Evolutionary conservation across 2,797 vertebrate genomes (phyloP).

Genomic region (Poecile montanus): DNA sequence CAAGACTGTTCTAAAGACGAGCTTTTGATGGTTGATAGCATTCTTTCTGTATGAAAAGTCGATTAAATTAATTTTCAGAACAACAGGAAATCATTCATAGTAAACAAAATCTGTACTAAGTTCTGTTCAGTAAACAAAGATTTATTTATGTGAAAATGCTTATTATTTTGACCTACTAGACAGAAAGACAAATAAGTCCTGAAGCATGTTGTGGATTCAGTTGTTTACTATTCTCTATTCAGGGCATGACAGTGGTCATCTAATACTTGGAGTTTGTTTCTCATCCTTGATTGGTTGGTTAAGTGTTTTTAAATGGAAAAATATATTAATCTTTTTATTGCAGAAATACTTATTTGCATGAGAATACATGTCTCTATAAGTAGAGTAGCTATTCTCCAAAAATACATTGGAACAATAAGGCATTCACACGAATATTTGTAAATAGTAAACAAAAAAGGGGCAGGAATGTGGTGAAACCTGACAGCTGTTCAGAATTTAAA

Average conservation of each 20-base stretch:
- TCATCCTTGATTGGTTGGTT: background rate
- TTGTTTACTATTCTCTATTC: background rate
- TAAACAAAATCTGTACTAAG: background rate
- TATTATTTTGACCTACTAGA: background rate
- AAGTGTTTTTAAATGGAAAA: slow-evolving; percentile 19
- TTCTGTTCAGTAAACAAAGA: background rate
- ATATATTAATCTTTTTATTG: background rate
- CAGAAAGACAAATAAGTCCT: background rate
- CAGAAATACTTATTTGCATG: background rate
- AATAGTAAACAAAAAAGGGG: background rate
- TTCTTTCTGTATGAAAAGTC: background rate
- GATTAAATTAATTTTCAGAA: background rate
- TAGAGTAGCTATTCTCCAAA: background rate
- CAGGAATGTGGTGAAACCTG: background rate
- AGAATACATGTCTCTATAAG: background rate
- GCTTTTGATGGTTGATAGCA: background rate
- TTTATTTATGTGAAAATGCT: background rate
- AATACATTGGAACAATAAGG: background rate
- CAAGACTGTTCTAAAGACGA: background rate
- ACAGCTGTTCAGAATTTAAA: background rate
- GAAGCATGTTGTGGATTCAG: background rate
- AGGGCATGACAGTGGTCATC: background rate
- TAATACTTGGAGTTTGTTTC: background rate
- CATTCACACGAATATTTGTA: background rate
- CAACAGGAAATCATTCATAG: background rate